Evolutionary conservation across 2,113 vertebrate species (phyloP), one percentile per base, ranked within the genome.

Genomic region (Myotis davidii): DNA sequence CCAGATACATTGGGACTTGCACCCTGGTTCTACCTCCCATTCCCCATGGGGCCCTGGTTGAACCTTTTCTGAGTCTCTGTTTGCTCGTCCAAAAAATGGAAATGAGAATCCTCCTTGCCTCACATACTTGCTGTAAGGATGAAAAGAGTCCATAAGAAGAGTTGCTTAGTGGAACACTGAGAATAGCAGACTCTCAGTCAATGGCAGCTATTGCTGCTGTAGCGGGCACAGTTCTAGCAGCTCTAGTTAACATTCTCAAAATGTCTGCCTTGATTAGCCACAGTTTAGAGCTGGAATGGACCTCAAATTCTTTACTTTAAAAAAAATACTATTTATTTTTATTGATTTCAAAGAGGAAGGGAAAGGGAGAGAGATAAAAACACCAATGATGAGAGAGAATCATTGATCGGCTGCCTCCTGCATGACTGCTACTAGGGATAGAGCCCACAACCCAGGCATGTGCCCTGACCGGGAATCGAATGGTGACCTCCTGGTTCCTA

Each of bases 261-360:
- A 59, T 52, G 59, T 17, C 73, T 76, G 7, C 13, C 52, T 65
- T 85, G 42, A 61, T 78, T 52, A 92, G 54, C 45, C 16, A 92
- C 42, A 56, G 73, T 82, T 92, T 82, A 94, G 52, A 85, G 39
- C 39, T 56, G 48, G 85, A 81, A 88, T 29, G 78, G 56, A 85
- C 59, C 52, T 93, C 42, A 45, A 32, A 29, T 14, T 54, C 17
- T 90, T 67, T 72, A 65, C 23, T 79, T 85, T 21, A 42, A 16
- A 59, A 59, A 25, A 27, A 27, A 42, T 7, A 59, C 23, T 27
- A 27, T 25, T 59, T 59, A 4, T 61, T 61, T 27, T 61, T 11
- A 61, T 27, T 61, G 59, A 12, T 61, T 61, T 61, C 59, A 61
- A 61, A 61, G 56, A 61, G 23, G 59, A 61, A 61, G 59, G 59